phyloP scores from a whole-genome alignment of 1,140 invertebrate species.

The Heliconius hermathena region DNA sequence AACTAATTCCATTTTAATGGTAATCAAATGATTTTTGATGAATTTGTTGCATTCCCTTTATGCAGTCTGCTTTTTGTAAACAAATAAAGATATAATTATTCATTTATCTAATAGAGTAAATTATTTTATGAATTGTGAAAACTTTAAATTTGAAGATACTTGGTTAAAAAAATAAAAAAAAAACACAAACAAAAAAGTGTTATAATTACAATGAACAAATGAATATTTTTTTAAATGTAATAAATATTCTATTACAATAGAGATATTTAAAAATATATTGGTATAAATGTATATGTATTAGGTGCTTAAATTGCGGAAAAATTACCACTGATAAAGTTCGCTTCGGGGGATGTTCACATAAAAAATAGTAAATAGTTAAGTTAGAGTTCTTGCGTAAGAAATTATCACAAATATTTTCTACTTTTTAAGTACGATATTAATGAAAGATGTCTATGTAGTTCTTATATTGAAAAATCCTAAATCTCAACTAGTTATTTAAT shows the following conservation, averaged over 20 bases:
- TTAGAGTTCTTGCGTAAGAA: neutral
- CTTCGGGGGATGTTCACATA: too few relatives aligned
- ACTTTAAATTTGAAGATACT: too few relatives aligned
- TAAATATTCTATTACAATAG: too few relatives aligned
- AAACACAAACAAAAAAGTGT: too few relatives aligned
- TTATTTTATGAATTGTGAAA: neutral
- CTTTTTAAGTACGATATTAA: neutral
- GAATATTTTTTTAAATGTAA: too few relatives aligned
- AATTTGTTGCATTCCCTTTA: neutral
- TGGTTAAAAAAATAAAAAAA: too few relatives aligned
- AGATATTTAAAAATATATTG: too few relatives aligned
- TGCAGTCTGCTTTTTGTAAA: neutral
- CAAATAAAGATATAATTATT: neutral
- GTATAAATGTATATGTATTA: too few relatives aligned
- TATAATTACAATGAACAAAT: too few relatives aligned
- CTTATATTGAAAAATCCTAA: neutral
- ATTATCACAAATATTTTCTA: neutral
- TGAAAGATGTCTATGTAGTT: neutral
- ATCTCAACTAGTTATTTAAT: neutral
- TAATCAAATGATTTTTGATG: neutral
- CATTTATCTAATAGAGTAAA: neutral
- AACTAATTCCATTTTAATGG: neutral
- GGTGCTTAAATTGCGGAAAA: too few relatives aligned
- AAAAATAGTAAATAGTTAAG: too few relatives aligned
- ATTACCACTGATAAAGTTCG: too few relatives aligned